Conservation (phyloP, 2,888 invertebrate genomes). For the Scaptodrosophila latifasciaeformis region DNA sequence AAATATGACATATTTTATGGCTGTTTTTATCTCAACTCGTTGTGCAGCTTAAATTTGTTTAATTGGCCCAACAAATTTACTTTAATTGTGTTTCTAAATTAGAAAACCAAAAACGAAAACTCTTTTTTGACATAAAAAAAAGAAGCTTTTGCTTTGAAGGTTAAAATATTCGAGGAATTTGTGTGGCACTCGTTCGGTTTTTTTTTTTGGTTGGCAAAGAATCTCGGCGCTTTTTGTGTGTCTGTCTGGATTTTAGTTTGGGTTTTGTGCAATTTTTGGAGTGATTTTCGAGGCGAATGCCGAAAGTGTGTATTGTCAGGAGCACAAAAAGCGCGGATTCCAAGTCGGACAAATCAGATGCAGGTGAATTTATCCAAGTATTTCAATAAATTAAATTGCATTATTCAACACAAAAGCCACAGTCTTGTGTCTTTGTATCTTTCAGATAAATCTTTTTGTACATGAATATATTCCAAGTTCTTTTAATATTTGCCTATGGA, state of each 20-base stretch:
- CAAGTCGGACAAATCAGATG: too few relatives aligned
- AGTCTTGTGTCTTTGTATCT: too few relatives aligned
- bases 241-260: neutral
- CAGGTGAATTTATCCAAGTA: conserved; percentile 40
- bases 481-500: too few relatives aligned
- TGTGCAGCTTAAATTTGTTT: conserved; percentile 63
- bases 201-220: neutral
- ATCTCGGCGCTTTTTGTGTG: conserved; percentile 35
- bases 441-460: too few relatives aligned
- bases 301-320: conserved; percentile 29
- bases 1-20: conserved; percentile 74
- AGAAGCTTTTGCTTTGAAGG: conserved; percentile 5
- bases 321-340: too few relatives aligned
- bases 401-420: too few relatives aligned
- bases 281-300: too few relatives aligned
- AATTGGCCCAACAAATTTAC: conserved; percentile 18
- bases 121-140: neutral
- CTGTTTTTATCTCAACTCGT: conserved; percentile 59
- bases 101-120: neutral
- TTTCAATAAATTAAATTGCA: conserved; percentile 60
- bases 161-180: conserved; percentile 58
- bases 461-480: too few relatives aligned
- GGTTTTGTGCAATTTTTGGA: conserved; percentile 34
- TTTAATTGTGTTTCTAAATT: too few relatives aligned
- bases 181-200: conserved; percentile 12